A percentile compares a stretch with the other conserved stretches of the same genome.
These are phyloP conservation scores for Silurus meridionalis DNA, from an alignment of 2,113 vertebrate genomes.

Conservation along the genomic window DNA sequence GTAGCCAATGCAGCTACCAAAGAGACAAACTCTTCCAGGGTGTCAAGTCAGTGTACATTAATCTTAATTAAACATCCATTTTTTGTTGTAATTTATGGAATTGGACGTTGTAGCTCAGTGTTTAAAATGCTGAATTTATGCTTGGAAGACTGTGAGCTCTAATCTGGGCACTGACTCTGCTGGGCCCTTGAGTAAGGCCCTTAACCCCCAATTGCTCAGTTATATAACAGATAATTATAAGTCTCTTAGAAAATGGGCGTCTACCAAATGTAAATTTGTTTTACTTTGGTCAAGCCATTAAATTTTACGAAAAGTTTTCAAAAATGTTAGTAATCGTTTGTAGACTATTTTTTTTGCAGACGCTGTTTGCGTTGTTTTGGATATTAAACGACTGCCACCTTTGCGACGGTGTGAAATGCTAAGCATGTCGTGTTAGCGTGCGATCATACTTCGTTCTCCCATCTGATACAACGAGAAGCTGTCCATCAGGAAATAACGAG, in stretches of 20 bases:
- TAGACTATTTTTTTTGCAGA: background rate
- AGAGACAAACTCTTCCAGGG: background rate
- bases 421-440: background rate
- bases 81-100: background rate
- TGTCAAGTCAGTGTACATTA: background rate
- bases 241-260: no score
- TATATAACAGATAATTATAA: no score
- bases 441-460: conserved; percentile 82
- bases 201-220: no score
- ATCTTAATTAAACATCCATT: background rate
- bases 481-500: conserved; percentile 79
- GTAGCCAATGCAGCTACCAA: background rate
- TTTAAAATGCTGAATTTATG: no score
- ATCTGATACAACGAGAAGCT: conserved; percentile 87
- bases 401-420: no score
- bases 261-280: background rate
- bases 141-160: no score
- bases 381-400: background rate
- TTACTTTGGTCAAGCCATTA: background rate
- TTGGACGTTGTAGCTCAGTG: no score
- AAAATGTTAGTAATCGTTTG: background rate
- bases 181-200: no score
- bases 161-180: no score
- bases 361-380: background rate
- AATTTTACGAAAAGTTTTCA: background rate